phyloP scores from a whole-genome alignment of 2,888 invertebrate genomes.

The Caenorhabditis sp. region DNA sequence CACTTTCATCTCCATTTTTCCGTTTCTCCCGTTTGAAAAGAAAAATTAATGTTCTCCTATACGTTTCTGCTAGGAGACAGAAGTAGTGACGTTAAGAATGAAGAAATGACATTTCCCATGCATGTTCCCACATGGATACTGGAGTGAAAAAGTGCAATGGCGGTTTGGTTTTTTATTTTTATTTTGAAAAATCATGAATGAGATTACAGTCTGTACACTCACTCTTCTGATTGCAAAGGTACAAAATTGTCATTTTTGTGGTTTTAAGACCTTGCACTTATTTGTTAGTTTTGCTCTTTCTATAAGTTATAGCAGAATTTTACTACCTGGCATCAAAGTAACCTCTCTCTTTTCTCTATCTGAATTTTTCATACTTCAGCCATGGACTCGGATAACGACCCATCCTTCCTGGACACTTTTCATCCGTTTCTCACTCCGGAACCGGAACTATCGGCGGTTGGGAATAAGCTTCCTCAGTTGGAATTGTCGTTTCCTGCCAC shows the following conservation, averaged over 20 bases:
- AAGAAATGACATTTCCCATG: not conserved
- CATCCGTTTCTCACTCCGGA: conserved; percentile 3
- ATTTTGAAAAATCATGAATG: no score
- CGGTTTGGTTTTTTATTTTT: not conserved
- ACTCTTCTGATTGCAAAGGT: not conserved
- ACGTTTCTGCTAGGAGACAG: not conserved
- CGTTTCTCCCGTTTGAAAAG: not conserved
- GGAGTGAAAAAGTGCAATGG: not conserved
- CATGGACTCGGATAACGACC: not conserved
- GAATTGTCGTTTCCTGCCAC: no score
- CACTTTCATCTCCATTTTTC: not conserved
- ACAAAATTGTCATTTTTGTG: conserved; percentile 1
- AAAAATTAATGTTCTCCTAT: not conserved
- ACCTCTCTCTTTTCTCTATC: not conserved
- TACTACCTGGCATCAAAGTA: no score
- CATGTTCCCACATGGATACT: not conserved
- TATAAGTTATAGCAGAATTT: no score
- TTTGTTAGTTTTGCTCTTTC: not conserved
- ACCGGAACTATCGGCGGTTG: not conserved
- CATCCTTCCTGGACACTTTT: not conserved
- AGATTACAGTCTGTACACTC: not conserved
- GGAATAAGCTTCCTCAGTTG: no score
- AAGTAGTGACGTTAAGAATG: not conserved
- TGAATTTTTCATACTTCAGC: not conserved
- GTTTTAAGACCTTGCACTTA: not conserved